These are phyloP conservation scores for Meta bourneti DNA, from an alignment of 2,888 invertebrate genomes.

Conservation along the genomic window DNA sequence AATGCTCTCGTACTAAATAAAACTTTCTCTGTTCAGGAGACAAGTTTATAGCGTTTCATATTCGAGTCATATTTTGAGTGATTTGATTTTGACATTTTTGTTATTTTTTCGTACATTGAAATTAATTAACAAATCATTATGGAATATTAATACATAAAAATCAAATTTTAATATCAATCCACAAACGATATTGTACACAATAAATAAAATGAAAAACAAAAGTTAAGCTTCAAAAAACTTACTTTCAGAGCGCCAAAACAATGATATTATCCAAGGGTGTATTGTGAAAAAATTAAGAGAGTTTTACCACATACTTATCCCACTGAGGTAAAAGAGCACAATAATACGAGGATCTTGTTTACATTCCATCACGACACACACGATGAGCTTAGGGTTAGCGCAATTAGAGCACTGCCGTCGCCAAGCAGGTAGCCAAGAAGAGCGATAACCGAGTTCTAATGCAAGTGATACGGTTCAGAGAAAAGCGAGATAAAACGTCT, in stretches of 20 bases:
- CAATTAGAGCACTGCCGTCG: constrained; percentile 32
- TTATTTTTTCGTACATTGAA: too few species aligned
- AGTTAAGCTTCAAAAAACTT: constrained; percentile 8
- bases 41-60: too few species aligned
- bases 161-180: too few species aligned
- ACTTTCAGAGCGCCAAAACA: neutral
- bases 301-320: constrained; percentile 26
- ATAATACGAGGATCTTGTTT: constrained; percentile 60
- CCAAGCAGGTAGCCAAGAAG: constrained; percentile 17
- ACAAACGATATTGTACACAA: too few species aligned
- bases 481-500: neutral
- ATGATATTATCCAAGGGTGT: constrained; percentile 38
- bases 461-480: neutral
- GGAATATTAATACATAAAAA: too few species aligned
- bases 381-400: constrained; percentile 34
- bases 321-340: constrained; percentile 29
- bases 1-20: too few species aligned
- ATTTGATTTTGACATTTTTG: too few species aligned
- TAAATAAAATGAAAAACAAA: neutral
- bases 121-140: too few species aligned
- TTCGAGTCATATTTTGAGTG: too few species aligned
- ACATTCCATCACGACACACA: constrained; percentile 59
- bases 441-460: neutral
- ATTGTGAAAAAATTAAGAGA: constrained; percentile 12
- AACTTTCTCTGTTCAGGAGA: too few species aligned